These are phyloP conservation scores for Eciton burchellii DNA, from an alignment of 1,140 invertebrate genomes.

Conservation along the genomic window DNA sequence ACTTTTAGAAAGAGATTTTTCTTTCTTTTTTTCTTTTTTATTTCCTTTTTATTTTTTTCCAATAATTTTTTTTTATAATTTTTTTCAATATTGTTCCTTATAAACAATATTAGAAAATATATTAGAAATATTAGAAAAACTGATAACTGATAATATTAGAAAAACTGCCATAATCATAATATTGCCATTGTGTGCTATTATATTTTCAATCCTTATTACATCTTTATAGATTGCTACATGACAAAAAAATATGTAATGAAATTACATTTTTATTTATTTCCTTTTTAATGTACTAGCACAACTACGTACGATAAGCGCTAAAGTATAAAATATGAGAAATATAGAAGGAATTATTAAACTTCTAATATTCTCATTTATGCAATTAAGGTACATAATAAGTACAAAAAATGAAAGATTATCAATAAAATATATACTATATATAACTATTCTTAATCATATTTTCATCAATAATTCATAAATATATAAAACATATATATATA, in stretches of 20 bases:
- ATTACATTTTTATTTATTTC: slow-evolving; percentile 13
- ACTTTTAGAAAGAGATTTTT: neutral
- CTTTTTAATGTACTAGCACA: neutral
- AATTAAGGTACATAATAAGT: slow-evolving; percentile 64
- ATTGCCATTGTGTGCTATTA: neutral
- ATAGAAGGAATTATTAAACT: neutral
- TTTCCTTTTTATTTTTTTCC: neutral
- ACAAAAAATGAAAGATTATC: slow-evolving; percentile 65
- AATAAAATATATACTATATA: slow-evolving; percentile 30
- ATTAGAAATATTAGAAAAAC: neutral
- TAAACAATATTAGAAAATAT: neutral
- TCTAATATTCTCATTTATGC: slow-evolving; percentile 21
- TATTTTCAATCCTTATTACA: neutral
- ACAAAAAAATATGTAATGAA: slow-evolving; percentile 27
- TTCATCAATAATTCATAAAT: slow-evolving; percentile 32
- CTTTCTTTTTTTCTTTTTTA: neutral
- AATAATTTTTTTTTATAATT: neutral
- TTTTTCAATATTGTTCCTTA: neutral
- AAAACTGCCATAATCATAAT: slow-evolving; percentile 1
- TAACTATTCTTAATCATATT: slow-evolving; percentile 35
- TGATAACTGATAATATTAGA: neutral
- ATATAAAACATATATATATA: slow-evolving; percentile 29
- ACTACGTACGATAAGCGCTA: neutral
- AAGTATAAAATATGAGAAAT: slow-evolving; percentile 27
- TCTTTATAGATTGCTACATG: neutral